Percentiles rank a stretch among this genome's conserved stretches.
These are phyloP conservation scores for Heliocidaris erythrogramma DNA, from an alignment of 35 echinoderm and acorn worm species.

Conservation along the genomic window DNA sequence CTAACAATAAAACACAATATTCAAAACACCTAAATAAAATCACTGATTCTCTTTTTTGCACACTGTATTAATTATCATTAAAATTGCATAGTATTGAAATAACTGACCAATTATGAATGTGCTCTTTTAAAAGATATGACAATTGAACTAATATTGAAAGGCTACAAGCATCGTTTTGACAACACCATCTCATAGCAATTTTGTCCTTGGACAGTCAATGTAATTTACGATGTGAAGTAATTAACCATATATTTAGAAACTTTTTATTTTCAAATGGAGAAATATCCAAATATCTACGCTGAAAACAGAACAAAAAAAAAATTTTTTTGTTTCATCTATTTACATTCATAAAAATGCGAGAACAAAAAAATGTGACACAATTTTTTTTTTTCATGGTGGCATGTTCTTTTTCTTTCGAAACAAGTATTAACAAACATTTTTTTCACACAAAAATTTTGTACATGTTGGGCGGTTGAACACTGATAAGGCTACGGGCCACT, in stretches of 20 bases:
- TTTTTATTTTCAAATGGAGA: background rate
- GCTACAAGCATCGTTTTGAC: background rate
- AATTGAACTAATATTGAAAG: background rate
- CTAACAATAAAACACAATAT: too few species aligned
- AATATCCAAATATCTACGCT: background rate
- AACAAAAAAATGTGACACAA: background rate
- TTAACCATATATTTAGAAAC: background rate
- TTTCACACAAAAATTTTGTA: conserved; percentile 5
- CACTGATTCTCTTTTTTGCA: too few species aligned
- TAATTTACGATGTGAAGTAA: background rate
- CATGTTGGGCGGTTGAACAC: background rate
- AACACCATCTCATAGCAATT: background rate
- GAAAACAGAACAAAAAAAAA: background rate
- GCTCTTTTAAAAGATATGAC: background rate
- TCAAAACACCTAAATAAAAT: too few species aligned
- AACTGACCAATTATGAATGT: too few species aligned
- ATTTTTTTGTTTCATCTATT: background rate
- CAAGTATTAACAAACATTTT: background rate
- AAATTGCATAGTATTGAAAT: too few species aligned
- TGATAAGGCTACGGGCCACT: conserved; percentile 30
- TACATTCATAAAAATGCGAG: background rate
- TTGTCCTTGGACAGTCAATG: background rate
- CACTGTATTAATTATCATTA: too few species aligned
- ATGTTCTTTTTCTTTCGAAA: background rate
- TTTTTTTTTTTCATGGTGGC: background rate